A percentile compares a stretch with the other conserved stretches of the same genome.
Conservation (phyloP, 2,888 invertebrate species). For the Drosophila anomelani region DNA sequence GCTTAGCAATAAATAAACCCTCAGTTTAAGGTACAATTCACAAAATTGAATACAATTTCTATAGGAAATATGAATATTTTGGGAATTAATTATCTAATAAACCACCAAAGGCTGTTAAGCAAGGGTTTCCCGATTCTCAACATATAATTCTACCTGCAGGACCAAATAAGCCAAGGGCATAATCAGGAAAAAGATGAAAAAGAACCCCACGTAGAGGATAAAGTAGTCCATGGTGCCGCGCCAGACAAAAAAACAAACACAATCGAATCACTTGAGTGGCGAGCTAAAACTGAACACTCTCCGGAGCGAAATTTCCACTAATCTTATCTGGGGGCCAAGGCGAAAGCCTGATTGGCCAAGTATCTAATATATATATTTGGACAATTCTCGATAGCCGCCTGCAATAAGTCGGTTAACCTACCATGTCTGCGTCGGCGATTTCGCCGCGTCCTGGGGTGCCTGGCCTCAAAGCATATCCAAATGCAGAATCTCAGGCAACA, state of each 20-base stretch:
- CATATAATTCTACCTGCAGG: conserved; percentile 54
- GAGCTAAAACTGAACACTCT: conserved; percentile 32
- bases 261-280: conserved; percentile 45
- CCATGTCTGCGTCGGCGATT: conserved; percentile 29
- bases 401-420: conserved; percentile 32
- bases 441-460: conserved; percentile 22
- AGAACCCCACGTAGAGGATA: conserved; percentile 46
- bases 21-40: background rate
- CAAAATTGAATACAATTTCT: background rate
- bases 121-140: too few relatives aligned
- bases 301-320: conserved; percentile 17
- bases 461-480: conserved; percentile 66
- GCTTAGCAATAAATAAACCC: background rate
- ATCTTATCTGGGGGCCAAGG: conserved; percentile 37
- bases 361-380: conserved; percentile 7
- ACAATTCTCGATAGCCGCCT: background rate
- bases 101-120: background rate
- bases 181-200: conserved; percentile 58
- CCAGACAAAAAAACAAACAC: conserved; percentile 15
- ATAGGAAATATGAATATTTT: background rate
- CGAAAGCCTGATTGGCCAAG: conserved; percentile 37
- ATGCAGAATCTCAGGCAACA: conserved; percentile 70
- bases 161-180: conserved; percentile 66
- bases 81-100: background rate
- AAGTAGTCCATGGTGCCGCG: conserved; percentile 55